Evolutionary conservation across 2,797 vertebrate species (phyloP).

Genomic region (Tenualosa ilisha): DNA sequence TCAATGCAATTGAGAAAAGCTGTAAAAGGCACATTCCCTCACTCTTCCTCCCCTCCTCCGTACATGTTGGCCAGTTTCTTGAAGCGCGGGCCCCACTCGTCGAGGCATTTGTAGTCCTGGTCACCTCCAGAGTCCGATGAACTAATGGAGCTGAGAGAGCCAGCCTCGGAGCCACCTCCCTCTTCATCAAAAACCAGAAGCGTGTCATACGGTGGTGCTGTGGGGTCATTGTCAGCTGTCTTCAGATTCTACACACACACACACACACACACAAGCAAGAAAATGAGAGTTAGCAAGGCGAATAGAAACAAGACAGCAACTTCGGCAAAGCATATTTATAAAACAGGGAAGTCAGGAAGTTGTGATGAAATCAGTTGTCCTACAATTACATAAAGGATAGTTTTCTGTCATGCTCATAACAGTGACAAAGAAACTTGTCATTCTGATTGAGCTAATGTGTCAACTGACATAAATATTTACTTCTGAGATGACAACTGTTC

Average conservation of each 20-base stretch:
- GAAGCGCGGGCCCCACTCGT: slow-evolving; percentile 88
- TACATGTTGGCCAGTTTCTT: slow-evolving; percentile 93
- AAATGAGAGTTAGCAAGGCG: neutral
- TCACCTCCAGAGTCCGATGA: slow-evolving; percentile 80
- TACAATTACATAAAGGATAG: too few relatives aligned
- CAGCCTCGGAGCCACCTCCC: slow-evolving; percentile 84
- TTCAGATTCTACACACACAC: slow-evolving; percentile 81
- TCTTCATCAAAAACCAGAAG: slow-evolving; percentile 91
- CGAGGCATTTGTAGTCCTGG: slow-evolving; percentile 86
- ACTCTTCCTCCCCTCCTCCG: slow-evolving; percentile 74
- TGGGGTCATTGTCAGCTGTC: slow-evolving; percentile 87
- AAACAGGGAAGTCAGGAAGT: too few relatives aligned
- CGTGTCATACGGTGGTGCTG: slow-evolving; percentile 89
- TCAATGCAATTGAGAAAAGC: too few relatives aligned
- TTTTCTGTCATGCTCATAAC: too few relatives aligned
- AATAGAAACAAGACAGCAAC: neutral
- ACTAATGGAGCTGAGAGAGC: slow-evolving; percentile 85
- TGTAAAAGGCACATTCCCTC: slow-evolving; percentile 7
- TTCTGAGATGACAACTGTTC: too few relatives aligned
- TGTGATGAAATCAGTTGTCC: too few relatives aligned
- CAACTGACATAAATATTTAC: too few relatives aligned
- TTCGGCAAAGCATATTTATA: too few relatives aligned
- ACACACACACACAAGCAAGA: neutral
- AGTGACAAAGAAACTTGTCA: too few relatives aligned
- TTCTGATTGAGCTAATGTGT: too few relatives aligned